Base-by-base conservation (phyloP, 2,888 invertebrate genomes). In the Andrena flavipes region DNA sequence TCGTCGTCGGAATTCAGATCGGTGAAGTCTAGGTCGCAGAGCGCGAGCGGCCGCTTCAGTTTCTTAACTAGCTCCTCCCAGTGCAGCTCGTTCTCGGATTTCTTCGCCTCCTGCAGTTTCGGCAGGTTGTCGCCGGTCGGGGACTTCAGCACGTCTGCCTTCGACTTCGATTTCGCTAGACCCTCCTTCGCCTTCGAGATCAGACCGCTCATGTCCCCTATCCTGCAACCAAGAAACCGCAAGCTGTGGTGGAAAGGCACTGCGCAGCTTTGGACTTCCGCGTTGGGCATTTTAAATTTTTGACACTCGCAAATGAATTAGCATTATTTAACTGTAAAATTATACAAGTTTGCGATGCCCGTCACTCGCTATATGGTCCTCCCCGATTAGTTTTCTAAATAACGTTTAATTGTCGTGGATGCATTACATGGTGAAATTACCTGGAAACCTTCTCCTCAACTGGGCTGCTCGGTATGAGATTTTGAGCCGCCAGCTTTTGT, bases 1-100 rank as follows among this genome's bases (percentile, higher is more conserved):
- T 99, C 99, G 87, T 99, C 99, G 74, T 98, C 98, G 49, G 96
- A 96, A 69, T 96, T 96, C 72, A 99, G 95, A 94, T 99, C 99
- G 13, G 98, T 98, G 94, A 99, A 99, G 94, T 99, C 99, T 91
- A 99, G 95, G 94, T 99, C 99, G 93, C 99, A 98, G 65, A 98
- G 95, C 85, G 97, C 96, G 92, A 98, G 95, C 83, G 97, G 96
- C 84, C 98, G 95, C 81, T 96, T 95, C 88, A 97, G 95, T 84
- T 96, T 96, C 54, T 96, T 96, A 69, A 97, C 96, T 82, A 99
- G 94, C 91, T 98, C 98, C 92, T 99, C 99, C 99, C 99, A 99
- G 91, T 99, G 98, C 2, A 99, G 94, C 91, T 99, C 99, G 91
- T 98, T 98, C 94, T 99, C 99, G 0, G 98, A 97, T 92, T 98